Base-by-base conservation (phyloP, 2,888 invertebrate species). In the Mechanitis mazaeus region DNA sequence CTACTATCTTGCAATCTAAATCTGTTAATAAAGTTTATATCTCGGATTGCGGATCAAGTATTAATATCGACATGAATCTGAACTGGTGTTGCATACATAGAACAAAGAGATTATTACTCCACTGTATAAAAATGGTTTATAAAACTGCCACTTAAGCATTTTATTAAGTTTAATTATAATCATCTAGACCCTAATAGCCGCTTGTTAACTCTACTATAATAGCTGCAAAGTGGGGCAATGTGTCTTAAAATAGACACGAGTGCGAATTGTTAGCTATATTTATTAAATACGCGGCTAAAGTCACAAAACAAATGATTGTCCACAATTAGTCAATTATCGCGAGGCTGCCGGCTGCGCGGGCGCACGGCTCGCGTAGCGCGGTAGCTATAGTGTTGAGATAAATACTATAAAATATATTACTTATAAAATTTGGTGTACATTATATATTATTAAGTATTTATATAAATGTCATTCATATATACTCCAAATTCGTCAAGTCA, bases 201-300 rank as follows among this genome's bases (percentile, higher is more conserved):
- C 59, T 69, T 60, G 65, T 69, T 64, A 68, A 58, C 64, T 20
- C n/a, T 47, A 68, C 71, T 69, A 68, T 70, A 71, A 71, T 71
- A 71, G 70, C 61, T 61, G 59, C 71, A 68, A 85, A 80, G 74
- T 85, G 74, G 84, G 81, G 67, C 85, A 81, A 71, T 74, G 71
- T 75, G 73, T 73, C 84, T 82, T 73, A 77, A 84, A 86, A 87
- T 87, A 87, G 80, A 77, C 67, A 55, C 77, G 74, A 80, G 74
- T 78, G 79, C 79, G 79, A 83, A 81, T 78, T 76, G 75, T 75
- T 76, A 71, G 50, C 31, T 50, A 74, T 78, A 79, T 78, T 80
- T 80, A 78, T 75, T 71, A 71, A 69, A 66, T 66, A 76, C 76
- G 78, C 77, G 78, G 78, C 78, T 83, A 81, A 80, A 83, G 80